Conservation (phyloP, 2,888 invertebrate species). For the Habrosyne pyritoides region DNA sequence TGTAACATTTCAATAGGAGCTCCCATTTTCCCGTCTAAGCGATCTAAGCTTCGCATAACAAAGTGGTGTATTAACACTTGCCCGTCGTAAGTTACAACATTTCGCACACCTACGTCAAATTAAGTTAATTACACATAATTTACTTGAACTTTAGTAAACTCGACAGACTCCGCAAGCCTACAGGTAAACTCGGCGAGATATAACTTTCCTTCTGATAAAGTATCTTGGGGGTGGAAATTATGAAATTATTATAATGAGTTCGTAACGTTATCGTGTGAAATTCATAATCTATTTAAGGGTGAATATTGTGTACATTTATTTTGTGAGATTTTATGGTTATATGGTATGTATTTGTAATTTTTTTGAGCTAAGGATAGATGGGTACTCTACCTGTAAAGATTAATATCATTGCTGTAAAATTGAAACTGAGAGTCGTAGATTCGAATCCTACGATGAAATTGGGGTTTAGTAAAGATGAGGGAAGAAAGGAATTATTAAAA, state of each 20-base stretch:
- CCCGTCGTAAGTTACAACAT: slow-evolving; percentile 44
- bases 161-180: slow-evolving; percentile 17
- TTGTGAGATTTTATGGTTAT: neutral
- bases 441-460: too few relatives aligned
- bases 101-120: slow-evolving; percentile 49
- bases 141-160: slow-evolving; percentile 47
- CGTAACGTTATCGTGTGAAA: slow-evolving; percentile 9
- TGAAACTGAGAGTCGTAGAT: too few relatives aligned
- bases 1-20: too few relatives aligned
- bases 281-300: slow-evolving; percentile 11
- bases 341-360: too few relatives aligned
- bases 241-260: slow-evolving; percentile 23
- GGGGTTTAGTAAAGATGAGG: too few relatives aligned
- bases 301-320: neutral
- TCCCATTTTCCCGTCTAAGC: too few relatives aligned
- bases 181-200: slow-evolving; percentile 28
- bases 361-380: too few relatives aligned
- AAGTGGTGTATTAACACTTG: slow-evolving; percentile 2
- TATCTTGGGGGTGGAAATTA: slow-evolving; percentile 26
- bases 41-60: neutral
- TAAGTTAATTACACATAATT: slow-evolving; percentile 56
- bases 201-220: slow-evolving; percentile 30
- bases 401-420: too few relatives aligned
- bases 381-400: too few relatives aligned
- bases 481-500: too few relatives aligned